Evolutionary conservation across 2,113 vertebrate species (phyloP), one percentile per base, ranked within the genome.

Genomic region (Bujurquina vittata): DNA sequence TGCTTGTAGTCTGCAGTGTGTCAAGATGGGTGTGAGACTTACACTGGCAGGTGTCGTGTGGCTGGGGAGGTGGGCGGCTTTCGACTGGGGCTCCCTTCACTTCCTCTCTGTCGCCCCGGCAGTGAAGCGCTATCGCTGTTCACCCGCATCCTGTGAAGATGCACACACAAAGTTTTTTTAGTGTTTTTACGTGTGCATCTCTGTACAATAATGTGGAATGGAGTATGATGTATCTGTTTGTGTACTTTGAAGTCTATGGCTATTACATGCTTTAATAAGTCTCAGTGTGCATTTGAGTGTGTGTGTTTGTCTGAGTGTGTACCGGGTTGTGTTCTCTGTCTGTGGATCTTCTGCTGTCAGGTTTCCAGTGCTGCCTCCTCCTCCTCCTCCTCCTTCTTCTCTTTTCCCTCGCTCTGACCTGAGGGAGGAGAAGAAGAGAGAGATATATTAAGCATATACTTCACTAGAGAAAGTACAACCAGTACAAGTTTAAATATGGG

Each of bases 81-180:
- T 78, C 93, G 90, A 81, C 88, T 90, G 17, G 96, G 96, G 58
- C 96, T 97, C 22, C 92, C 90, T 77, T 93, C 93, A 12, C 87
- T 93, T 73, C 91, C 95, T 80, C 94, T 92, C 91, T 96, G 95
- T 89, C 95, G 92, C 79, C 95, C 94, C 0, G 95, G 95, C 77
- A 96, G 93, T 33, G 95, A 95, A 5, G 95, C 95, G 0, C 95
- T 95, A 86, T 97, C 96, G 2, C 96, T 96, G 92, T 97, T 96
- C 35, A 96, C 95, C 58, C 96, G 92, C 94, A 96, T 93, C 73
- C 96, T 97, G 91, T 78, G 23, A 46, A 77, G 52, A 90, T 9
- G 69, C 5, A 56, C 10, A 80, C 10, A 73, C 12, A 81, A 63
- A 77, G 62, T 49, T 77, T 46, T 46, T 77, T 23, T 1, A 20